These are phyloP conservation scores for Drosophila mimica DNA, from an alignment of 2,888 invertebrate species.

Conservation along the genomic window DNA sequence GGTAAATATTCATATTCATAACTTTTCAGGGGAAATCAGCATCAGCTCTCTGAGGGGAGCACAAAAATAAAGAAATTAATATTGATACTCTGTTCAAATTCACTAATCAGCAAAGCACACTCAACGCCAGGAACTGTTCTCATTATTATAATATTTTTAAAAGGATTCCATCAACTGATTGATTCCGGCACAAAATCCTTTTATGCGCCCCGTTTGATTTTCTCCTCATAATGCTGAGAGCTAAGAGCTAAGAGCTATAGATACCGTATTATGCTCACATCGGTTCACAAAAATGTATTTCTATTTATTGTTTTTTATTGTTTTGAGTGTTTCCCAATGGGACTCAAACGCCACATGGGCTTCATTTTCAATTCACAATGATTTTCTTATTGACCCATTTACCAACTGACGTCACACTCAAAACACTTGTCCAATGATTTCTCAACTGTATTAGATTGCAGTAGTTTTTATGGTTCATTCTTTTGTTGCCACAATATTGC, in stretches of 20 bases:
- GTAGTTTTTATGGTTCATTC: not conserved
- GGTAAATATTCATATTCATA: not conserved
- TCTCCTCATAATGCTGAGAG: conserved; percentile 19
- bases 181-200: conserved; percentile 42
- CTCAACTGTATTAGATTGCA: conserved; percentile 1
- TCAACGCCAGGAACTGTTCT: conserved; percentile 15
- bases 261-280: conserved; percentile 38
- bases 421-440: conserved; percentile 12
- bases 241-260: conserved; percentile 5
- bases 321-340: conserved; percentile 8
- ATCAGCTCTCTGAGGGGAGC: not conserved
- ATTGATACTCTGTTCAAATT: conserved; percentile 2
- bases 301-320: conserved; percentile 39
- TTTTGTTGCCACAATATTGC: not conserved
- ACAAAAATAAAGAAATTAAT: conserved; percentile 27
- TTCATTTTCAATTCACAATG: conserved; percentile 23
- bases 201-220: conserved; percentile 13
- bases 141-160: conserved; percentile 65
- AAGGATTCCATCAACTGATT: conserved; percentile 74
- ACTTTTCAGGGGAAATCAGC: not conserved
- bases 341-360: not conserved
- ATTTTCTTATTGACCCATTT: conserved; percentile 36
- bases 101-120: conserved; percentile 9
- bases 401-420: not conserved
- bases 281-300: conserved; percentile 37